Evolutionary conservation across 2,888 invertebrate species (phyloP), one percentile per base, ranked within the genome.

Genomic region (Protophormia terraenovae): DNA sequence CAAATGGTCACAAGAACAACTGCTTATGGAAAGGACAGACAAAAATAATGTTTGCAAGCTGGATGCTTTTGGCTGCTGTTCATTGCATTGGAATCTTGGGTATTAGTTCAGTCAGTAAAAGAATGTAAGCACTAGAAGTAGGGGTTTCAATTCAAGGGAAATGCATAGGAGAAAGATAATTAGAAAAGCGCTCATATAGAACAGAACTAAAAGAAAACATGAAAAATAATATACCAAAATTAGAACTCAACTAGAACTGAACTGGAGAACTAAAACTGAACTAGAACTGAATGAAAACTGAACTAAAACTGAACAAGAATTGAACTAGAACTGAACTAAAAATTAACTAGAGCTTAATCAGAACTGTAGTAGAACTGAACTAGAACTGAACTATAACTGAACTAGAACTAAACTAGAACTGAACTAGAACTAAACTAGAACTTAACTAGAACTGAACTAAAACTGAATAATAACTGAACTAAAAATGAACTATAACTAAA

Each of bases 41-140:
- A 47, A 45, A 35, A 80, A 47, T 50, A 73, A 73, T 78, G 73
- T 35, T 76, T 60, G 64, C 73, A 79, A 71, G 69, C 83, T 80
- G 66, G 64, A 75, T 83, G 47, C 50, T 64, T 78, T 76, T 47
- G 64, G 81, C 80, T 81, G 84, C 83, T 78, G 83, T 78, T 83
- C 62, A 29, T 86, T 79, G 35, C 22, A 35, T 76, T 45, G n/a
- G 72, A 45, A 53, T 53, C 41, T n/a, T 67, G 32, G 50, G 64
- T 62, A 82, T 82, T 79, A 79, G 79, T 78, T 81, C 71, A 81
- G 75, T 41, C 71, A 47, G 64, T 47, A 19, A 67, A 80, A 22
- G 38, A 73, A 62, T 79, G 45, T 55, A 62, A 72, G 60, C 41
- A 38, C 66, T 71, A 58, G 22, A 77, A 45, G 27, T 55, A 80